Evolutionary conservation across 2,113 vertebrate genomes (phyloP), one percentile per base, ranked within the genome.

Genomic region (Takifugu bimaculatus): DNA sequence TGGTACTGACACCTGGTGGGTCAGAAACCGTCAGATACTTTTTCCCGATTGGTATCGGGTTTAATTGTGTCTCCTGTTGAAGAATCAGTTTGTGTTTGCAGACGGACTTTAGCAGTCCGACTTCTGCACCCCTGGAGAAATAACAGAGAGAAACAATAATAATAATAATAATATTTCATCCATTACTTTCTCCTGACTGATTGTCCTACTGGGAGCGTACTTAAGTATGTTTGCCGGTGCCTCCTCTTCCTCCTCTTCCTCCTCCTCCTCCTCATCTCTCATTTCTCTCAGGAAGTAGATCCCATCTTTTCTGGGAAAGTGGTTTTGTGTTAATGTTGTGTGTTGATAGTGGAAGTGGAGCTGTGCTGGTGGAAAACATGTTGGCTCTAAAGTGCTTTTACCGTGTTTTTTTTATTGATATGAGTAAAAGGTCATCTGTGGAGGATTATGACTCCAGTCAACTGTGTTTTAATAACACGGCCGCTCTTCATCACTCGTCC

Each of bases 391-490:
- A 44, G 43, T 44, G 43, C 43, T 44, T 43, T 43, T 43, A 43
- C 11, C 13, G 43, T 13, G 56, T 50, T 39, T 65, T 71, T 20
- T 74, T 67, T 72, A 61, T 73, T 68, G 52, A 54, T 59, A 20
- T 32, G 50, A 27, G 35, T 58, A 64, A 50, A 45, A 70, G 67
- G 65, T 78, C 58, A 47, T 0, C 13, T 58, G 59, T 44, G 44
- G 4, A 50, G 56, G 2, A 14, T 45, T 26, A 45, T 57, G 56
- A 54, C 63, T 68, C n/a, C 9, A 61, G 43, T 63, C 65, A 76
- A 14, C 68, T 1, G 45, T 50, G 54, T 67, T 74, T 65, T 60
- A 50, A 76, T 68, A 75, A 70, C 39, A 59, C 60, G 63, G 60
- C 54, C 59, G 67, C 73, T 63, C 56, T 67, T 15, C 63, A 39